These are phyloP conservation scores for Boulengeromyrus knoepffleri DNA, from an alignment of 2,113 vertebrate species.

Conservation along the genomic window DNA sequence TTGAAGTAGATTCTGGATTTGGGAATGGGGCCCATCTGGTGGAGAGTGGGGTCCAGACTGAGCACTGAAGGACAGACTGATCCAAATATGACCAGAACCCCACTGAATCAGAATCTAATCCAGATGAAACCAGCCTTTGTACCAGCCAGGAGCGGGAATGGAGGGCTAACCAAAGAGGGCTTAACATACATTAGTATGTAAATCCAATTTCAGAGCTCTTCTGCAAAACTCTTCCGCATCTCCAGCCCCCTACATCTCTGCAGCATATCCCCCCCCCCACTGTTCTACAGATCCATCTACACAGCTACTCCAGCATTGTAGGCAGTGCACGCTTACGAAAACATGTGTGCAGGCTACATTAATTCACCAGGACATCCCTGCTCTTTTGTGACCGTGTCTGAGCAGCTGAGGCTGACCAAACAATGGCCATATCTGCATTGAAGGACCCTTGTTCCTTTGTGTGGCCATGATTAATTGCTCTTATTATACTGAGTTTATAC, in stretches of 20 bases:
- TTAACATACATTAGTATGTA: not conserved
- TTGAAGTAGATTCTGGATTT: not conserved
- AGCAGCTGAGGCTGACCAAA: not conserved
- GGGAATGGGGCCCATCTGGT: not conserved
- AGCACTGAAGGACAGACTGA: not conserved
- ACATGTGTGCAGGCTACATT: not conserved
- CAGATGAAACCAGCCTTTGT: not conserved
- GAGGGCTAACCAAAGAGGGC: not conserved
- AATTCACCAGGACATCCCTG: not conserved
- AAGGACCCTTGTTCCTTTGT: not conserved
- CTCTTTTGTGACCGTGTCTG: not conserved
- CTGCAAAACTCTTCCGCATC: not conserved
- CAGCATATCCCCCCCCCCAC: not conserved
- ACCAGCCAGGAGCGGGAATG: not conserved
- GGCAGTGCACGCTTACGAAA: not conserved
- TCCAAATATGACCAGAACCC: not conserved
- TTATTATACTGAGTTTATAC: not conserved
- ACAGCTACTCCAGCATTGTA: not conserved
- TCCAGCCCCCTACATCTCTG: not conserved
- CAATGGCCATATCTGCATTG: not conserved
- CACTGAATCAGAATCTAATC: not conserved
- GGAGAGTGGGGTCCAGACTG: not conserved
- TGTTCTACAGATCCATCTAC: not conserved
- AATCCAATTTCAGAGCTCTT: constrained; percentile 6
- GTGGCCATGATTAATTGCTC: not conserved